phyloP scores from a whole-genome alignment of 2,113 vertebrate species.

The Columbina picui region DNA sequence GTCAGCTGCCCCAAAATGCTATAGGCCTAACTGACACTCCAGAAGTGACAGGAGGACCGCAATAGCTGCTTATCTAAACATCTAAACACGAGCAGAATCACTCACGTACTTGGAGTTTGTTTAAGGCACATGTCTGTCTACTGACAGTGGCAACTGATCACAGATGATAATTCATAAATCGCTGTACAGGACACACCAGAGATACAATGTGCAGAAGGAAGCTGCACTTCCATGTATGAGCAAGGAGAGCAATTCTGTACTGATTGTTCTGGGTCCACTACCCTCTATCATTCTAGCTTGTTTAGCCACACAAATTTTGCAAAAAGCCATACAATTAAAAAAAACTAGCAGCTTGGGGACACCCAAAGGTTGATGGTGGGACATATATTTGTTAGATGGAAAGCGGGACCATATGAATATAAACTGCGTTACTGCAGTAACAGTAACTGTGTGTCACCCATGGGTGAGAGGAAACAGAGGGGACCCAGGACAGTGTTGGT shows the following conservation, averaged over 20 bases:
- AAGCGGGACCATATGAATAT: fast-evolving
- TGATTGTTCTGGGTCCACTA: neutral
- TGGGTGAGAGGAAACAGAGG: too few relatives aligned
- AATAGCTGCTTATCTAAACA: neutral
- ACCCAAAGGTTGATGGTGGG: neutral
- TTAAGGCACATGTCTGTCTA: neutral
- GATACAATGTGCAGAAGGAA: fast-evolving
- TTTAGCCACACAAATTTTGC: neutral
- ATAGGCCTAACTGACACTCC: neutral
- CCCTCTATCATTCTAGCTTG: neutral
- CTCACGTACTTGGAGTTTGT: neutral
- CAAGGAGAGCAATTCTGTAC: neutral
- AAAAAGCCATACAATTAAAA: neutral
- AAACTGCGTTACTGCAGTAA: neutral
- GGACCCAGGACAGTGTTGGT: neutral
- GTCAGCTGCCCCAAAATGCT: neutral
- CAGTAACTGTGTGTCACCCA: neutral
- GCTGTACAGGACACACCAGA: neutral
- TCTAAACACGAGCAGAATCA: neutral
- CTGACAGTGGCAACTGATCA: neutral
- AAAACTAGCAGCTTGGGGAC: neutral
- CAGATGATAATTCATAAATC: neutral
- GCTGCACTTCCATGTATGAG: neutral
- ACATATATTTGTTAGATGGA: neutral
- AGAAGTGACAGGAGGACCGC: neutral